Percentiles rank a stretch among this genome's conserved stretches.
phyloP scores from a whole-genome alignment of 2,888 invertebrate species.

The Thelaira solivaga region DNA sequence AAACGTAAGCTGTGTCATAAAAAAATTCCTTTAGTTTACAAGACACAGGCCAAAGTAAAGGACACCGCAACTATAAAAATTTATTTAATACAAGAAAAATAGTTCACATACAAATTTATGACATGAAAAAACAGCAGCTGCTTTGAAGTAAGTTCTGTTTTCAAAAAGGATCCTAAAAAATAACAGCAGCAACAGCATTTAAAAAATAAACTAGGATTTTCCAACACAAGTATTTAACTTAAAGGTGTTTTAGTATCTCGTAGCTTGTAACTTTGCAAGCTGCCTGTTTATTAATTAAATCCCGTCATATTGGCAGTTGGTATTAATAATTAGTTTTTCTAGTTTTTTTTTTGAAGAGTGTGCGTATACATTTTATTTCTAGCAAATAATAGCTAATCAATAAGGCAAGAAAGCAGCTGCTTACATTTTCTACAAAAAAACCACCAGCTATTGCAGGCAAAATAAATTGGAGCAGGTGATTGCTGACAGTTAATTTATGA shows the following conservation, averaged over 20 bases:
- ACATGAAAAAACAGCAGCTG: constrained; percentile 18
- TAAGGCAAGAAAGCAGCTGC: constrained; percentile 13
- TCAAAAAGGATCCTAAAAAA: neutral
- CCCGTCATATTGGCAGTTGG: constrained; percentile 12
- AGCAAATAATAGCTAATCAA: neutral
- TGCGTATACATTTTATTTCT: too few species aligned
- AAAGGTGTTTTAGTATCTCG: constrained; percentile 7
- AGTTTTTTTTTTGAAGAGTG: too few species aligned
- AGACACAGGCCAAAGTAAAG: neutral
- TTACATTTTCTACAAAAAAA: neutral
- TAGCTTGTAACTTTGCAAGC: neutral
- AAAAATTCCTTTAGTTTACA: neutral
- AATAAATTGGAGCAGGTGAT: constrained; percentile 39
- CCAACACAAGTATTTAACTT: neutral
- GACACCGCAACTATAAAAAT: neutral
- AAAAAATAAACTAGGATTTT: constrained; percentile 2
- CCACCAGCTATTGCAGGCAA: neutral
- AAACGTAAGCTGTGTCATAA: neutral
- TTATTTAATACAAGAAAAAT: neutral
- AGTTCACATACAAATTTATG: constrained; percentile 24
- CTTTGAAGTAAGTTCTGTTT: neutral
- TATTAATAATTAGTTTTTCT: constrained; percentile 39
- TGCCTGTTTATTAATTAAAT: constrained; percentile 8
- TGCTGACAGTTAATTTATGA: neutral
- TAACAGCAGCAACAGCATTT: neutral